Conservation (phyloP, 1,140 invertebrate species). For the Harlomillsia oculata region DNA sequence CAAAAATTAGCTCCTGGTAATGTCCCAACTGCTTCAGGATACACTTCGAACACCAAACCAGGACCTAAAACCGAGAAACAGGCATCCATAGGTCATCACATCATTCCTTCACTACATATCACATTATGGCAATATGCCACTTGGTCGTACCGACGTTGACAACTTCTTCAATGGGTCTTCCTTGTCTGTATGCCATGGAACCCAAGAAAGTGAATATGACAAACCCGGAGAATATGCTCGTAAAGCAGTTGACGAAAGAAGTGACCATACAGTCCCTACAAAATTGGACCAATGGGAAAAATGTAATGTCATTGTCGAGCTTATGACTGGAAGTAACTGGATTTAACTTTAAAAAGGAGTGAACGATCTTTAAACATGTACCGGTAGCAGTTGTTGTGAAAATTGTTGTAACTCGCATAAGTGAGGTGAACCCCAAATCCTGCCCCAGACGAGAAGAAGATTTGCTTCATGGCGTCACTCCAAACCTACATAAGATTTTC, state of each 20-base stretch:
- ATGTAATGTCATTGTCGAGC: not conserved
- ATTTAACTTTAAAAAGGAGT: not conserved
- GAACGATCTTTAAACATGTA: slow-evolving; percentile 39
- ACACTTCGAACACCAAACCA: slow-evolving; percentile 81
- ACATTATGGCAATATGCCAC: not conserved
- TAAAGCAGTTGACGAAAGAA: slow-evolving; percentile 68
- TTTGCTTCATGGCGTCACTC: slow-evolving; percentile 83
- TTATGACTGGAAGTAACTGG: not conserved
- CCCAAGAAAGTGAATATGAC: slow-evolving; percentile 90
- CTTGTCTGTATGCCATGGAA: slow-evolving; percentile 74
- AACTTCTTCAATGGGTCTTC: slow-evolving; percentile 69
- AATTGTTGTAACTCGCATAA: slow-evolving; percentile 80
- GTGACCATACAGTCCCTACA: slow-evolving; percentile 62
- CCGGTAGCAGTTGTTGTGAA: slow-evolving; percentile 74
- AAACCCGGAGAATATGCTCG: slow-evolving; percentile 84
- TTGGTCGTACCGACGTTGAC: slow-evolving; percentile 63
- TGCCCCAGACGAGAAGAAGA: slow-evolving; percentile 83
- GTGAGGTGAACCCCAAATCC: slow-evolving; percentile 83
- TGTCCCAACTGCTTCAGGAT: slow-evolving; percentile 79
- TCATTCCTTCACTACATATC: not conserved
- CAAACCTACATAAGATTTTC: slow-evolving; percentile 59
- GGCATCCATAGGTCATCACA: no score
- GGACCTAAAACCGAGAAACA: slow-evolving; percentile 52
- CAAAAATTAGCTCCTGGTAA: slow-evolving; percentile 79
- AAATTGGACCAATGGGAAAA: slow-evolving; percentile 7